phyloP scores from a whole-genome alignment of 2,797 vertebrate species.

The Prionace glauca region DNA sequence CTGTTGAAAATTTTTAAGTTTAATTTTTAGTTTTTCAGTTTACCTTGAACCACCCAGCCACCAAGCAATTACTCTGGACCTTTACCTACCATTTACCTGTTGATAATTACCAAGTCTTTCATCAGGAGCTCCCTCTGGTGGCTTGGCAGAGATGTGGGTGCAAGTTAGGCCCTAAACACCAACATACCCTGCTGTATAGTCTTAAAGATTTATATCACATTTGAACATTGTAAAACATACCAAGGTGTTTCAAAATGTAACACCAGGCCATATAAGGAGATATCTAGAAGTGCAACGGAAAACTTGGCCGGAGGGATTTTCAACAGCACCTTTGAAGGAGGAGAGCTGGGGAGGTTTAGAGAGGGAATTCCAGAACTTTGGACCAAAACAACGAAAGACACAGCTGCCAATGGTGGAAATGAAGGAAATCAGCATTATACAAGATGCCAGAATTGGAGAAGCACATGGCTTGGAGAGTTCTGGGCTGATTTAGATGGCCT shows the following conservation, averaged over 20 bases:
- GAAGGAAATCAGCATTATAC: too few relatives aligned
- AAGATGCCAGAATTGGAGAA: too few relatives aligned
- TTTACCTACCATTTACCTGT: neutral
- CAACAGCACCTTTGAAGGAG: too few relatives aligned
- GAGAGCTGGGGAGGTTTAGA: too few relatives aligned
- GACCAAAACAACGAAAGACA: too few relatives aligned
- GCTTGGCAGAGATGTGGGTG: neutral
- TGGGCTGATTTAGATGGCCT: too few relatives aligned
- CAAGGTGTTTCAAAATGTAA: neutral
- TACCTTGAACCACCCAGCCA: neutral
- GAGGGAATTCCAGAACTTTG: too few relatives aligned
- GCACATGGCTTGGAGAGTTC: too few relatives aligned
- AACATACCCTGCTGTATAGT: neutral
- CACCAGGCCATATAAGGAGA: neutral
- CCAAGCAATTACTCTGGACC: neutral
- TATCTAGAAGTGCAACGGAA: too few relatives aligned
- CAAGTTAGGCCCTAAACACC: neutral
- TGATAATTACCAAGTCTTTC: neutral
- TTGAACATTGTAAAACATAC: too few relatives aligned
- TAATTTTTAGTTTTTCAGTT: neutral
- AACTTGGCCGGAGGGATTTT: neutral
- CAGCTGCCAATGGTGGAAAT: too few relatives aligned
- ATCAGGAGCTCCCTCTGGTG: neutral
- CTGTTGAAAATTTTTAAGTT: too few relatives aligned
- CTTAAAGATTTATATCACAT: neutral